Evolutionary conservation across 1,140 invertebrate genomes (phyloP).

Genomic region (Orius insidiosus): DNA sequence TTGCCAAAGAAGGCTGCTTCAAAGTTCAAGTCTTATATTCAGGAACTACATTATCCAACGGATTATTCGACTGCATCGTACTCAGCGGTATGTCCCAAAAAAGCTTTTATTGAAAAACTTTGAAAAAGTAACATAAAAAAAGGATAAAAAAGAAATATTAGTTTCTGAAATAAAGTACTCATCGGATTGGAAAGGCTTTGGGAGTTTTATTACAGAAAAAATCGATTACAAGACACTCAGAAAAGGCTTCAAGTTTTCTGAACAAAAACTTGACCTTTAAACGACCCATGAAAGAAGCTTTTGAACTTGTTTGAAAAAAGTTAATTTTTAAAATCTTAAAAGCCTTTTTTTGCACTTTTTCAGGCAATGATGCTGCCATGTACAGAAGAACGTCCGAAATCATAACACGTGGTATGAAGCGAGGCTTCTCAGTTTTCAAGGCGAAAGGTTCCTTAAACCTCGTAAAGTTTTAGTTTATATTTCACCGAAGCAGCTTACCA

Average conservation of each 20-base stretch:
- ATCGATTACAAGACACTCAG: no score
- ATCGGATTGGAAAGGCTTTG: no score
- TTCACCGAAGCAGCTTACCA: constrained; percentile 70
- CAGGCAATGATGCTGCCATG: constrained; percentile 64
- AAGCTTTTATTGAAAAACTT: no score
- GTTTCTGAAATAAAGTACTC: no score
- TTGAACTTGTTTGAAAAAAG: not conserved
- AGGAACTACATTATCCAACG: constrained; percentile 64
- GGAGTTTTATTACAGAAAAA: no score
- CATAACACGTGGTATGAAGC: constrained; percentile 76
- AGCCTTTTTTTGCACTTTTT: constrained; percentile 14
- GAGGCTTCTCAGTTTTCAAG: constrained; percentile 53
- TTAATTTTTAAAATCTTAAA: not conserved
- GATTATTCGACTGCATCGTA: constrained; percentile 83
- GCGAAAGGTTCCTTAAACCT: constrained; percentile 46
- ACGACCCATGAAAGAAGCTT: no score
- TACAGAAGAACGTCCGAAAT: constrained; percentile 75
- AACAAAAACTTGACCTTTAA: no score
- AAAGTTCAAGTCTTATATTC: constrained; percentile 65
- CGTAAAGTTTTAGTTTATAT: constrained; percentile 79
- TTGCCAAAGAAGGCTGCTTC: constrained; percentile 56
- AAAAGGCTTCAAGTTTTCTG: no score
- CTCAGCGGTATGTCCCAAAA: constrained; percentile 43
- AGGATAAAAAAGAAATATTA: no score
- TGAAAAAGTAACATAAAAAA: no score